Evolutionary conservation across 2,113 vertebrate genomes (phyloP).

Genomic region (Sceloporus undulatus): DNA sequence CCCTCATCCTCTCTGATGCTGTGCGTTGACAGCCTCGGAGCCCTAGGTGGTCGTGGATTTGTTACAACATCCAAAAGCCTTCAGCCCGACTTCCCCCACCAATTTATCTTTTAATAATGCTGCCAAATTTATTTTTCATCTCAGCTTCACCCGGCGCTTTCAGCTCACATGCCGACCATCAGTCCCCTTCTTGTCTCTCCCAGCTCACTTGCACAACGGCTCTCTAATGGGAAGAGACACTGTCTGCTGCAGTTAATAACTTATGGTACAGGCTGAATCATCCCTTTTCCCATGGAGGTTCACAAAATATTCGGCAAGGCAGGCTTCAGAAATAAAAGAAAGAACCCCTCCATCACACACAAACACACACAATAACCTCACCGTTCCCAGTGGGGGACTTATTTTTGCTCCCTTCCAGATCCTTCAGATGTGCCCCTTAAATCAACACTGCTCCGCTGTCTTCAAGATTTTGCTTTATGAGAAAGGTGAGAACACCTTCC

Average conservation of each 20-base stretch:
- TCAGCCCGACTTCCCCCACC: conserved; percentile 32
- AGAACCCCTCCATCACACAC: not conserved
- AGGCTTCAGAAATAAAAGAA: not conserved
- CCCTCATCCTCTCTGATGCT: not conserved
- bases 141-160: not conserved
- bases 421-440: not conserved
- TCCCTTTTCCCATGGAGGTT: not conserved
- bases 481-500: too few species aligned
- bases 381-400: not conserved
- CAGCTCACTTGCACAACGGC: not conserved
- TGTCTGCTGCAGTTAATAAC: conserved; percentile 43
- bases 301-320: not conserved
- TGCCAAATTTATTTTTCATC: conserved; percentile 46
- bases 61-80: conserved; percentile 27
- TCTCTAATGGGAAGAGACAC: conserved; percentile 53
- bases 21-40: not conserved
- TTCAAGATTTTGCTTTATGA: not conserved
- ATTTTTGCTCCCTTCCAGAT: not conserved
- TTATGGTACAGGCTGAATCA: conserved; percentile 19
- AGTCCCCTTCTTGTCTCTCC: conserved; percentile 21
- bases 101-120: conserved; percentile 31
- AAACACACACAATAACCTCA: not conserved
- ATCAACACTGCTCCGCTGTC: too few species aligned
- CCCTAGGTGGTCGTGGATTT: conserved; percentile 25
- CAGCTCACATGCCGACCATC: conserved; percentile 31